Evolutionary conservation across 2,888 invertebrate genomes (phyloP).

Genomic region (Cremastinae sp.): DNA sequence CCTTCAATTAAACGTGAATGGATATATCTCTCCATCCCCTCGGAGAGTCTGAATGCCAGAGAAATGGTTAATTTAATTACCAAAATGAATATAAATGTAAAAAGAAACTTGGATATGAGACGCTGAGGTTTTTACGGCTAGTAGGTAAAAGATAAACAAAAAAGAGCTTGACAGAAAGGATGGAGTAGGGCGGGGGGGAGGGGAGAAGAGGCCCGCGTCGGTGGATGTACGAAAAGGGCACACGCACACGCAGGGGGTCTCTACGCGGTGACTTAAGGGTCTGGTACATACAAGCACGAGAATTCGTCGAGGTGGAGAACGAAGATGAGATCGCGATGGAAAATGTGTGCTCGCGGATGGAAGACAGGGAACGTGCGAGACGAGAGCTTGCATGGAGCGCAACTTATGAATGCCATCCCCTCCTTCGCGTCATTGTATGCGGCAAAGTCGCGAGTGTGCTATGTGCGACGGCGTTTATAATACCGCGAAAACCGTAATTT

Average conservation of each 20-base stretch:
- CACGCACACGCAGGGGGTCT: slow-evolving; percentile 7
- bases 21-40: background rate
- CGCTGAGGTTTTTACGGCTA: slow-evolving; percentile 3
- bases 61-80: slow-evolving; percentile 61
- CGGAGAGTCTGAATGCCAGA: slow-evolving; percentile 21
- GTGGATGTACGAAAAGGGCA: slow-evolving; percentile 30
- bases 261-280: slow-evolving; percentile 36
- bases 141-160: slow-evolving; percentile 10
- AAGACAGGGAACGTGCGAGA: slow-evolving; percentile 27
- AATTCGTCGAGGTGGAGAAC: slow-evolving; percentile 43
- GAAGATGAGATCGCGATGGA: slow-evolving; percentile 18
- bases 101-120: slow-evolving; percentile 5
- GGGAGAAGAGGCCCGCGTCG: slow-evolving; percentile 20
- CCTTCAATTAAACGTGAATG: slow-evolving; percentile 20
- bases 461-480: slow-evolving; percentile 64
- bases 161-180: slow-evolving; percentile 7
- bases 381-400: slow-evolving; percentile 30
- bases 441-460: slow-evolving; percentile 18
- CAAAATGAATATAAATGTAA: slow-evolving; percentile 32
- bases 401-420: slow-evolving; percentile 53
- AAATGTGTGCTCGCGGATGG: slow-evolving; percentile 27
- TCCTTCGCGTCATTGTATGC: slow-evolving; percentile 38
- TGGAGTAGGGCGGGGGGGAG: background rate
- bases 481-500: slow-evolving; percentile 70
- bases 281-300: slow-evolving; percentile 33